Percentiles rank a stretch among this genome's conserved stretches.
Conservation (phyloP, 2,113 vertebrate species). For the Nematolebias whitei region DNA sequence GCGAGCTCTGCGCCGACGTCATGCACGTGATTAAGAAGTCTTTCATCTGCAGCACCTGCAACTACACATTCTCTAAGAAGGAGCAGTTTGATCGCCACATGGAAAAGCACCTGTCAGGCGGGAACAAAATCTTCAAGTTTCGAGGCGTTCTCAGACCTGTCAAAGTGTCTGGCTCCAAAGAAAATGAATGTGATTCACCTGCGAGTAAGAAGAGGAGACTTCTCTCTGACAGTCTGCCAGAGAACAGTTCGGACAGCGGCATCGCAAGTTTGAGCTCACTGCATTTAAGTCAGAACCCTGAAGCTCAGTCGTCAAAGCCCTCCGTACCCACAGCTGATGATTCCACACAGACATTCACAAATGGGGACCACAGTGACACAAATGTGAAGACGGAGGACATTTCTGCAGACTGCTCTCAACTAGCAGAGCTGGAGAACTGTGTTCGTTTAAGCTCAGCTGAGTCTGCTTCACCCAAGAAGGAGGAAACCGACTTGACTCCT, state of each 20-base stretch:
- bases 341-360: slow-evolving; percentile 52
- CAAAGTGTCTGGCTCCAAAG: slow-evolving; percentile 60
- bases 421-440: slow-evolving; percentile 67
- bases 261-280: slow-evolving; percentile 57
- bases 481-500: slow-evolving; percentile 30
- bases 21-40: slow-evolving; percentile 96
- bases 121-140: slow-evolving; percentile 90
- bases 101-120: slow-evolving; percentile 91
- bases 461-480: slow-evolving; percentile 65
- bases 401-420: slow-evolving; percentile 77
- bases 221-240: slow-evolving; percentile 61
- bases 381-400: slow-evolving; percentile 80
- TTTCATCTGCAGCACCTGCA: slow-evolving; percentile 98
- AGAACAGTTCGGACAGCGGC: slow-evolving; percentile 74
- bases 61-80: slow-evolving; percentile 98
- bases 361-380: slow-evolving; percentile 40
- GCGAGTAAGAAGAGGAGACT: slow-evolving; percentile 84
- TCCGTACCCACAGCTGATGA: slow-evolving; percentile 64
- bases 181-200: slow-evolving; percentile 77
- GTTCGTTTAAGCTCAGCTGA: slow-evolving; percentile 67
- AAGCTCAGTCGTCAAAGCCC: slow-evolving; percentile 62
- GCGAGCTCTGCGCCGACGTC: slow-evolving; percentile 95
- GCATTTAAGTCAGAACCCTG: slow-evolving; percentile 52
- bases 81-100: slow-evolving; percentile 98
- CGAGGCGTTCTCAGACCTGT: slow-evolving; percentile 88